Conservation (phyloP, 2,113 vertebrate species). For the Rousettus leschenaultii region DNA sequence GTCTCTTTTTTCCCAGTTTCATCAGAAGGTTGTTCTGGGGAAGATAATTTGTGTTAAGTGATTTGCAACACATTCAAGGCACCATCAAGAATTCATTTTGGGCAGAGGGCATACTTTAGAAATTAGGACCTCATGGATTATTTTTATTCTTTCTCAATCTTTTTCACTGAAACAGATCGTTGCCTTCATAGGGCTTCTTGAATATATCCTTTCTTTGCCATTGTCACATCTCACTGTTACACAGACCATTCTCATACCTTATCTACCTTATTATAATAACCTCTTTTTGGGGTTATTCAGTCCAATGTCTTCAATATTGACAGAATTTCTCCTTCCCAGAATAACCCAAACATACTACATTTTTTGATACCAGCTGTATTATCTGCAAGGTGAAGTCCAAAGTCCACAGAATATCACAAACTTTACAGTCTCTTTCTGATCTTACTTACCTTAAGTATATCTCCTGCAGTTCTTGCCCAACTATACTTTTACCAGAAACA, state of each 20-base stretch:
- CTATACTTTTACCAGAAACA: neutral
- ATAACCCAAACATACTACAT: neutral
- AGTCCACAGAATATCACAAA: neutral
- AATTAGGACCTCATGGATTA: conserved; percentile 57
- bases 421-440: neutral
- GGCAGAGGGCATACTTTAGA: conserved; percentile 79
- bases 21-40: neutral
- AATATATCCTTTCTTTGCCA: neutral
- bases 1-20: neutral
- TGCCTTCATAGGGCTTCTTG: neutral
- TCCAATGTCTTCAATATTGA: neutral
- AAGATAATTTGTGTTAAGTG: conserved; percentile 77
- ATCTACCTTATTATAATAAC: neutral
- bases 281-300: neutral
- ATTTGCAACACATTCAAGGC: conserved; percentile 73
- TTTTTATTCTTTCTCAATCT: neutral
- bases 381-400: neutral
- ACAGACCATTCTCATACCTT: neutral
- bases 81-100: conserved; percentile 76
- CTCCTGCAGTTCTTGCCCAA: neutral
- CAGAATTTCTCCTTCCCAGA: neutral
- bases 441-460: neutral
- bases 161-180: neutral
- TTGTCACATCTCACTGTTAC: neutral
- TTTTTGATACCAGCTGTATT: neutral